These are phyloP conservation scores for Phaenicophaeus curvirostris DNA, from an alignment of 2,797 vertebrate genomes.

Conservation along the genomic window DNA sequence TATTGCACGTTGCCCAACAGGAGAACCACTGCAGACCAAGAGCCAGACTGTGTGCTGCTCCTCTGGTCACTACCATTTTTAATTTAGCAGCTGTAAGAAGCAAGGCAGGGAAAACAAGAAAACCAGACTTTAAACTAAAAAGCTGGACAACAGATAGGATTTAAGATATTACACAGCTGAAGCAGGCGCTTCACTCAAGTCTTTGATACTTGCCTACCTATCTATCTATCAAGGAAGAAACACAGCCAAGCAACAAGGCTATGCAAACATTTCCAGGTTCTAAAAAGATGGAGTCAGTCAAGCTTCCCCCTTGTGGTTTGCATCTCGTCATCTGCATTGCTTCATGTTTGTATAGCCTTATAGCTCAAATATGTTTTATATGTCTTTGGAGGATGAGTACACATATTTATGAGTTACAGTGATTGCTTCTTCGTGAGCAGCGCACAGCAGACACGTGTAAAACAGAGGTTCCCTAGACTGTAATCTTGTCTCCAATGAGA, in stretches of 20 bases:
- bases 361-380: slow-evolving; percentile 66
- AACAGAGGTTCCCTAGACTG: slow-evolving; percentile 49
- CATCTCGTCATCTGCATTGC: slow-evolving; percentile 57
- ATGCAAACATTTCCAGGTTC: slow-evolving; percentile 58
- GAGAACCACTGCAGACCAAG: background rate
- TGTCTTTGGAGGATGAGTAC: slow-evolving; percentile 54
- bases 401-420: slow-evolving; percentile 62
- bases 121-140: background rate
- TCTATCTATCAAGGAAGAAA: background rate
- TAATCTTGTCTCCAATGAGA: slow-evolving; percentile 29
- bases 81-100: background rate
- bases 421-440: slow-evolving; percentile 46
- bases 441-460: slow-evolving; percentile 40
- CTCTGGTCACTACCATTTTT: accelerated
- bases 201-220: background rate
- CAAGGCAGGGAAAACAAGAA: background rate
- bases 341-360: slow-evolving; percentile 63
- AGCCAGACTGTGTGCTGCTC: background rate
- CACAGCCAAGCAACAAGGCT: background rate
- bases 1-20: background rate
- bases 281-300: slow-evolving; percentile 40
- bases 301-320: slow-evolving; percentile 50
- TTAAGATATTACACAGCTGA: background rate
- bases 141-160: background rate
- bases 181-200: background rate